Evolutionary conservation across 2,113 vertebrate genomes (phyloP), one percentile per base, ranked within the genome.

Genomic region (Ageneiosus marmoratus): DNA sequence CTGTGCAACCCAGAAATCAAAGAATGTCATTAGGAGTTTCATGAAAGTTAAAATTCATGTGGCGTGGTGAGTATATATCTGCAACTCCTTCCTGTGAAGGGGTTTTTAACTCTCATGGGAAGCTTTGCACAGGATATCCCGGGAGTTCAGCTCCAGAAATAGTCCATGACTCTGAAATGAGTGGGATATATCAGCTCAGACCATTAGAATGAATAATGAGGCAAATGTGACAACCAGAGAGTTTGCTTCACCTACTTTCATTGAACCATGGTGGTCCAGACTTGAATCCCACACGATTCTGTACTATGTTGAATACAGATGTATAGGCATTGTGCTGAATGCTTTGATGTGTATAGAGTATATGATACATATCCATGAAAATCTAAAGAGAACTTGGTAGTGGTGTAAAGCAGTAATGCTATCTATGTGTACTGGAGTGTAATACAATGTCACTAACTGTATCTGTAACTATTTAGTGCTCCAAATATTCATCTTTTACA

Each of bases 1-100:
- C 83, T 56, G 13, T 75, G 74, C 80, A 63, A 86, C 75, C 63
- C 80, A 85, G 80, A 90, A 89, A 88, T 91, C 88, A 90, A 91
- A 91, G 82, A 82, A 73, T 41, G 81, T 87, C 85, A 83, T 80
- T 82, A 73, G 67, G 87, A 87, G 63, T 53, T 77, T 86, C 63
- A 83, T 77, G 86, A 81, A 86, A 87, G 86, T 81, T 84, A 86
- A 86, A 81, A 87, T 81, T 87, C 82, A 85, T 87, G 37, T 80
- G 69, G 69, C 83, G 70, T 1, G 15, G 77, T 80, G 63, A 77
- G 50, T 81, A 87, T 85, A 77, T 84, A 76, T 86, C 77, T 48
- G 77, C 27, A 82, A 55, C 82, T 73, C 46, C 56, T 72, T 88
- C 69, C 51, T 60, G 75, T 77, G 69, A 79, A 85, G 77, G 44